These are phyloP conservation scores for Megalops atlanticus DNA, from an alignment of 2,113 vertebrate species.

Conservation along the genomic window DNA sequence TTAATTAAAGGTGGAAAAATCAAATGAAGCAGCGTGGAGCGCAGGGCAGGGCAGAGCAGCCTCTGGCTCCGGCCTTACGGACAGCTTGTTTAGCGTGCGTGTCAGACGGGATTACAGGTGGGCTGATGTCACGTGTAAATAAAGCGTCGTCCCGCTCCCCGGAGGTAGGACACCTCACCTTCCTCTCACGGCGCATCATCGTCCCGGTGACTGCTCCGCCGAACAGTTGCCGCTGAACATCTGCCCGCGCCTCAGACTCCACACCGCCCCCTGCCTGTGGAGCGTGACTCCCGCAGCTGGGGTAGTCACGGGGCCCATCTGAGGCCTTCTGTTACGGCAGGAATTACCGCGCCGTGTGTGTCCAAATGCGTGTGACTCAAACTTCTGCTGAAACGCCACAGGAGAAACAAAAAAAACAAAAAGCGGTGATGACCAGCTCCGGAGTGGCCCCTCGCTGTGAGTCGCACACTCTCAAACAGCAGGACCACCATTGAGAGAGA, in stretches of 20 bases:
- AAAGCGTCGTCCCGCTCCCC: background rate
- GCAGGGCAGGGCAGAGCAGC: background rate
- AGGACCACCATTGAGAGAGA: background rate
- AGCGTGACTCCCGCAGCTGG: no score
- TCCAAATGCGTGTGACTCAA: no score
- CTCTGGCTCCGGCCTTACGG: background rate
- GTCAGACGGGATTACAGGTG: background rate
- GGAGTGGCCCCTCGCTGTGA: background rate
- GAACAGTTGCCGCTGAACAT: background rate
- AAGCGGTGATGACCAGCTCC: conserved; percentile 23
- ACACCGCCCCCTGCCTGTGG: no score
- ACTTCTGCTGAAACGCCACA: background rate
- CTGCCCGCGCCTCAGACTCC: conserved; percentile 37
- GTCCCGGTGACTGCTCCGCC: background rate
- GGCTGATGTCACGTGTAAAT: background rate
- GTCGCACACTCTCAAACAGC: background rate
- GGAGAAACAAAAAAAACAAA: conserved; percentile 49
- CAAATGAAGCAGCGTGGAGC: no score
- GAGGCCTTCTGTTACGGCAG: background rate
- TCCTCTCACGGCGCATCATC: background rate
- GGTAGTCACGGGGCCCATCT: background rate
- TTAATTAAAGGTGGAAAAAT: no score
- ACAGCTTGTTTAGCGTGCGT: background rate
- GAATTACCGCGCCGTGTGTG: background rate
- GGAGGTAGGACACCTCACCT: background rate